Evolutionary conservation across 2,797 vertebrate genomes (phyloP).

Genomic region (Cetoscarus ocellatus): DNA sequence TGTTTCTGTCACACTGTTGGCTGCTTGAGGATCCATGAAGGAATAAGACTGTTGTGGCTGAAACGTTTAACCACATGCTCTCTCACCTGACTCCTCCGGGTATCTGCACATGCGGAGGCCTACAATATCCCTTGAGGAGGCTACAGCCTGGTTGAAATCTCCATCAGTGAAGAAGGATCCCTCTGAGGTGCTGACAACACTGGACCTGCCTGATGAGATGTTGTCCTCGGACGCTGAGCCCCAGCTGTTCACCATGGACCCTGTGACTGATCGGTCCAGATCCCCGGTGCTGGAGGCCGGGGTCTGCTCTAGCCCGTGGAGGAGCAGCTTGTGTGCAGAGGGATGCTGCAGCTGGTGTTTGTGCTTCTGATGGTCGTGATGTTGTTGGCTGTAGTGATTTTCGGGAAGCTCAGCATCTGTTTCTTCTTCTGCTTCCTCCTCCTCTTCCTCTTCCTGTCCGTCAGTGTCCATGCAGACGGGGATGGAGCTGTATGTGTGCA

Average conservation of each 20-base stretch:
- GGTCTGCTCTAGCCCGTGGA: slow-evolving; percentile 92
- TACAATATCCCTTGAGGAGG: slow-evolving; percentile 88
- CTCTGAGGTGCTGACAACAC: slow-evolving; percentile 91
- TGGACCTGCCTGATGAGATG: slow-evolving; percentile 92
- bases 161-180: slow-evolving; percentile 96
- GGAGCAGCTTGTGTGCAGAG: slow-evolving; percentile 82
- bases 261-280: slow-evolving; percentile 93
- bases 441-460: slow-evolving; percentile 83
- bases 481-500: slow-evolving; percentile 91
- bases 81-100: slow-evolving; percentile 78
- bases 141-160: slow-evolving; percentile 92
- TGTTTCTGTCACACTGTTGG: neutral
- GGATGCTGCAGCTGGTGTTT: slow-evolving; percentile 77
- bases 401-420: slow-evolving; percentile 82
- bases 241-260: slow-evolving; percentile 98
- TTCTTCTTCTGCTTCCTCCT: slow-evolving; percentile 60
- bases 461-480: slow-evolving; percentile 90
- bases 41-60: neutral
- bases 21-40: neutral
- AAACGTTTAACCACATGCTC: neutral
- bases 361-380: slow-evolving; percentile 56
- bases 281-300: slow-evolving; percentile 94
- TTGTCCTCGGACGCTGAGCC: slow-evolving; percentile 96
- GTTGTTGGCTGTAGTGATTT: slow-evolving; percentile 77
- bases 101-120: slow-evolving; percentile 85